Base-by-base conservation (phyloP, 2,113 vertebrate genomes). In the Salminus brasiliensis region DNA sequence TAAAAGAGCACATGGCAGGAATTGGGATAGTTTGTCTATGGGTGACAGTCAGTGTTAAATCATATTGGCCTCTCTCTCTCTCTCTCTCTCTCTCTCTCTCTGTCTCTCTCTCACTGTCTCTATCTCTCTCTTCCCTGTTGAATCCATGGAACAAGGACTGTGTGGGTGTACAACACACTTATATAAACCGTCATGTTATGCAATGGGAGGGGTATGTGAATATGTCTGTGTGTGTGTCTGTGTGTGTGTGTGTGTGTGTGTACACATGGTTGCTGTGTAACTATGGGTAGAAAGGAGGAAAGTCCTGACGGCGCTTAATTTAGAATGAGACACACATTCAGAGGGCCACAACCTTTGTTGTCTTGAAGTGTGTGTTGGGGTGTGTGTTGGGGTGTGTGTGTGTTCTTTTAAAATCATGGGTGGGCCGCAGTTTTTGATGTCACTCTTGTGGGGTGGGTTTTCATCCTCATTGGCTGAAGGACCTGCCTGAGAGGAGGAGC, bases 111-210 rank as follows among this genome's bases (percentile, higher is more conserved):
- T 59, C 21, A 6, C 32, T 70, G 15, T 63, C 52, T 72, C 69
- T 36, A 10, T 36, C 32, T 79, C 30, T 55, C 11, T 29, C 15
- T 73, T 29, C 13, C 73, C 55, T 53, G 74, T 71, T 53, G 63
- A 65, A 67, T 72, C 67, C 67, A 78, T 60, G 13, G 68, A 77
- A 72, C 59, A 55, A 73, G 49, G 49, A 49, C 18, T 80, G 82
- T 84, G 82, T 84, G 75, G 82, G 82, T 84, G 82, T 83, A 29
- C 74, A 53, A 81, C 71, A 72, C 66, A 83, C 82, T 77, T 84
- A 84, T 68, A 77, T 81, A 84, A 84, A 84, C 75, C 75, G 43
- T 78, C 78, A 74, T 32, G 18, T 78, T 74, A 81, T 76, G 69
- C 69, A 78, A 81, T 29, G 45, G 70, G 74, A 75, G 66, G 71